phyloP scores from a whole-genome alignment of 2,888 invertebrate genomes.

The Lasioglossum lativentre region DNA sequence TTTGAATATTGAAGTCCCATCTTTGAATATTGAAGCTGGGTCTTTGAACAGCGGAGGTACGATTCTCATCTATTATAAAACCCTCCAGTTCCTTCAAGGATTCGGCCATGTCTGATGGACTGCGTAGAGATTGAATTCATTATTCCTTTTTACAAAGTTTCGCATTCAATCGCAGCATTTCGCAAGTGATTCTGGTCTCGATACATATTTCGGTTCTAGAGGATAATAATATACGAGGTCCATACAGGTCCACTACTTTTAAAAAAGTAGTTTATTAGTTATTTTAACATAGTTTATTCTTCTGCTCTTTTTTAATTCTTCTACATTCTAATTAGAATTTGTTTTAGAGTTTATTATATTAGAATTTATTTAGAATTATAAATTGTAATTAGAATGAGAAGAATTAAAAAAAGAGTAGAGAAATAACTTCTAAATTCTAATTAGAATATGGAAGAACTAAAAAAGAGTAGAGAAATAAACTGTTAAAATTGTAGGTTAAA shows the following conservation, averaged over 20 bases:
- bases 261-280: no score
- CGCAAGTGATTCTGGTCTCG: neutral
- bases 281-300: no score
- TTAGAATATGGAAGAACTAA: no score
- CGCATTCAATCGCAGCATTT: neutral
- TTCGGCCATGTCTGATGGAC: slow-evolving; percentile 11
- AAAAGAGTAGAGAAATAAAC: neutral
- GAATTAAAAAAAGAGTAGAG: no score
- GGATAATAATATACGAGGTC: no score
- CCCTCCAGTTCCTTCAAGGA: slow-evolving; percentile 34
- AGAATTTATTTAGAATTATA: no score
- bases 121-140: slow-evolving; percentile 34
- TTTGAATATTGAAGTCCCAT: slow-evolving; percentile 65
- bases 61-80: slow-evolving; percentile 55
- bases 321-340: no score
- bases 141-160: slow-evolving; percentile 18
- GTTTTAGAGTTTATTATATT: no score
- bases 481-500: neutral
- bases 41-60: slow-evolving; percentile 49
- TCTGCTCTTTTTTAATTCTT: no score
- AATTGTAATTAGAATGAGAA: no score
- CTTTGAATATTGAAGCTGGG: slow-evolving; percentile 63
- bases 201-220: neutral
- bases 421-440: no score
- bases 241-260: no score